These are phyloP conservation scores for Ciconia boyciana DNA, from an alignment of 2,113 vertebrate species.

Conservation along the genomic window DNA sequence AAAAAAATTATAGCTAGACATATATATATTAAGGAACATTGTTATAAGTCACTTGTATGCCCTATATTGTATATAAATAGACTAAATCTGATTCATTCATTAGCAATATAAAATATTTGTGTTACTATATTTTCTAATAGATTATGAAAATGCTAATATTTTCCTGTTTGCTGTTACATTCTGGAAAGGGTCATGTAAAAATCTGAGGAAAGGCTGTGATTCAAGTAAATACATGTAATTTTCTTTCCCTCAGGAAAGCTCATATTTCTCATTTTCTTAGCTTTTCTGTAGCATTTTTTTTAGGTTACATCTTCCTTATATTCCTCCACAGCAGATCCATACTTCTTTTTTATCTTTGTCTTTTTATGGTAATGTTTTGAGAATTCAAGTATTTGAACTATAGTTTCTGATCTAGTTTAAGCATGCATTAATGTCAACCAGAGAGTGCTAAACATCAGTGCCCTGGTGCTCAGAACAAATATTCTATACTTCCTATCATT, in stretches of 20 bases:
- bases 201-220: neutral
- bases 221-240: neutral
- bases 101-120: neutral
- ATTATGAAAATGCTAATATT: neutral
- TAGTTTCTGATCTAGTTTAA: conserved; percentile 7
- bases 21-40: neutral
- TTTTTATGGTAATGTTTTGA: neutral
- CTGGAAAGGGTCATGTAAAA: neutral
- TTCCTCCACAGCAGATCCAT: neutral
- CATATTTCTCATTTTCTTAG: neutral
- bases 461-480: neutral
- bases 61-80: neutral
- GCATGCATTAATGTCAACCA: neutral
- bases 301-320: neutral
- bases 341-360: neutral
- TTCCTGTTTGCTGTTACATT: neutral
- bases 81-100: neutral
- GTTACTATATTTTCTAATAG: neutral
- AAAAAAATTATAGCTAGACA: neutral
- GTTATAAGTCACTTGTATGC: neutral
- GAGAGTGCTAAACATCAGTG: neutral
- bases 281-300: neutral
- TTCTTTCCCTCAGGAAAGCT: conserved; percentile 4
- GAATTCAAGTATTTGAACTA: conserved; percentile 9
- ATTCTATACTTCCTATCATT: neutral